Base-by-base conservation (phyloP, 2,888 invertebrate genomes). In the Schizotus pectinicornis region DNA sequence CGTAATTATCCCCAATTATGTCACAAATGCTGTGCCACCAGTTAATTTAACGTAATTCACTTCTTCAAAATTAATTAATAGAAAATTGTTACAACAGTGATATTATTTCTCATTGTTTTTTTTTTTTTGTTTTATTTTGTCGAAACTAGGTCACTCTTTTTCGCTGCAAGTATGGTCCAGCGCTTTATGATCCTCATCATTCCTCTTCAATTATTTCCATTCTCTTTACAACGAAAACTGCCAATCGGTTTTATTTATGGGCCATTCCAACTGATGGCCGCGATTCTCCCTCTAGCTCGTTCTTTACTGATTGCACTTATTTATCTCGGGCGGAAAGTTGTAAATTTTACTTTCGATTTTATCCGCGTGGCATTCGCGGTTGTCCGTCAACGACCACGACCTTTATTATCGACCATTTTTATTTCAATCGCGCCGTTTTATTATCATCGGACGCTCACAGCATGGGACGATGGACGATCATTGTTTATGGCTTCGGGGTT, bases 131-230 rank as follows among this genome's bases (percentile, higher is more conserved):
- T 22, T 22, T 22, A 3, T 3, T 22, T 22, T 22, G 3, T 5
- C 5, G 22, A 22, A 22, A 22, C 22, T 22, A 5, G 22, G 22
- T 22, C 22, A 22, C 3, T 22, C 22, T 22, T 22, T 22, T 22
- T 22, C 22, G 22, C 22, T 22, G 22, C 12, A 39, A 12, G 50
- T 50, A 32, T 42, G 34, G 14, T 42, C 33, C 50, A 52, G 36
- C n/a, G n/a, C 43, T 52, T 52, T 43, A 52, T 43, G 52, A 52
- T 42, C 43, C 52, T 22, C 52, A 52, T 52, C 52, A 52, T 42
- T 51, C 42, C 51, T 51, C 42, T 51, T 42, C 51, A 42, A 52
- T 52, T 42, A 43, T 43, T 52, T 52, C 43, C 52, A 37, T 42
- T 52, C 43, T 52, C 43, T 52, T 43, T 43, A 52, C 52, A 52